Evolutionary conservation across 1,140 invertebrate genomes (phyloP).

Genomic region (Agraylea sexmaculata): DNA sequence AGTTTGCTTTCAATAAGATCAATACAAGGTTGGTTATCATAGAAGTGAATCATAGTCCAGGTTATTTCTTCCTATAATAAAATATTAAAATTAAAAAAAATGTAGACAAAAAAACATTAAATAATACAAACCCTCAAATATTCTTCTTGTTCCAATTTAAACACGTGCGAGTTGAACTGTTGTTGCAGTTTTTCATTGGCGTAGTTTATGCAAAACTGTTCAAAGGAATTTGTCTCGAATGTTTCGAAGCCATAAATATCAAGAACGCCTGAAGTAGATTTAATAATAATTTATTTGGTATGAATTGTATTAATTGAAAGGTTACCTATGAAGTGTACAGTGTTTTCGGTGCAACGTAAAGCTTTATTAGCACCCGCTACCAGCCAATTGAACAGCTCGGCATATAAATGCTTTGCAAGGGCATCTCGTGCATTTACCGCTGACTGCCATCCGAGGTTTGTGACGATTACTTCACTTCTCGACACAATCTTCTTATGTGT

Average conservation of each 20-base stretch:
- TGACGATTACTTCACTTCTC: conserved; percentile 25
- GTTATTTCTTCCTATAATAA: conserved; percentile 75
- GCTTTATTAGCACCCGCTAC: conserved; percentile 76
- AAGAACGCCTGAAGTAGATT: conserved; percentile 70
- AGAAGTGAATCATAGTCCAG: conserved; percentile 98
- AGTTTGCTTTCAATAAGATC: conserved; percentile 95
- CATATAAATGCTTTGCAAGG: conserved; percentile 91
- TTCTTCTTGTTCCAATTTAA: conserved; percentile 97
- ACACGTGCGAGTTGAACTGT: conserved; percentile 97
- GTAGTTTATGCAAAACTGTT: conserved; percentile 99
- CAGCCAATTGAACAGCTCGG: conserved; percentile 89
- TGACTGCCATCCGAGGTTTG: conserved; percentile 55
- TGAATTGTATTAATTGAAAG: conserved; percentile 4
- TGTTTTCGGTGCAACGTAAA: conserved; percentile 44
- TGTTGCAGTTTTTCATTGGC: conserved; percentile 99
- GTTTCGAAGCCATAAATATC: conserved; percentile 99
- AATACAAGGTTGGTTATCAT: conserved; percentile 98
- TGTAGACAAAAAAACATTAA: background rate
- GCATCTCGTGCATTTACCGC: conserved; percentile 81
- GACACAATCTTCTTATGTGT: conserved; percentile 61
- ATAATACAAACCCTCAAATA: conserved; percentile 55
- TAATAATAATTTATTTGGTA: conserved; percentile 11
- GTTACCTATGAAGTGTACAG: conserved; percentile 43
- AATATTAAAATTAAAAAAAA: conserved; percentile 1
- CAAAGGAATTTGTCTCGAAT: conserved; percentile 95